Percentiles rank a stretch among this genome's conserved stretches.
Evolutionary conservation across 2,797 vertebrate species (phyloP).

Genomic region (Sebastes oblongus): DNA sequence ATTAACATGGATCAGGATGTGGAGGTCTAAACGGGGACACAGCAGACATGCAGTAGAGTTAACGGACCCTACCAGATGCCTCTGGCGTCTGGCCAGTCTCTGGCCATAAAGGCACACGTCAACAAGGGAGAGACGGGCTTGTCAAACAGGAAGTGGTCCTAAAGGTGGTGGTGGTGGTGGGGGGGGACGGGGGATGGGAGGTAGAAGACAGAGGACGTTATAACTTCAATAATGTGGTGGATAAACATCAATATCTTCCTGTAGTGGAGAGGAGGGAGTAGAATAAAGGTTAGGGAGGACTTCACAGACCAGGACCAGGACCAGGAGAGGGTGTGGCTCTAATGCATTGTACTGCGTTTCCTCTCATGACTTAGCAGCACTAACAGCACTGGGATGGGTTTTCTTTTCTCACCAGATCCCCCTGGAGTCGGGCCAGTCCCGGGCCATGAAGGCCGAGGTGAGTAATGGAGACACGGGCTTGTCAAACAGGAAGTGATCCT

Average conservation of each 20-base stretch:
- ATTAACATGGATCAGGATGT: background rate
- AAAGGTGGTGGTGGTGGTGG: background rate
- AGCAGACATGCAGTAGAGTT: constrained; percentile 44
- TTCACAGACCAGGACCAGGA: background rate
- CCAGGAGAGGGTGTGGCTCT: background rate
- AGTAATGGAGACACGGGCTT: constrained; percentile 93
- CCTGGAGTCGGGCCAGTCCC: constrained; percentile 92
- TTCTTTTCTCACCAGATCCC: constrained; percentile 85
- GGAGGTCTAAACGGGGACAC: constrained; percentile 1
- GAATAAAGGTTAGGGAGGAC: background rate
- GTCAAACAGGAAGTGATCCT: constrained; percentile 96
- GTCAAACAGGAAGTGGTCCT: constrained; percentile 96
- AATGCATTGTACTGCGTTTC: background rate
- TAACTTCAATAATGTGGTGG: background rate
- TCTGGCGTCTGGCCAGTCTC: constrained; percentile 94
- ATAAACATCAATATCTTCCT: background rate
- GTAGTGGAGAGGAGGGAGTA: background rate
- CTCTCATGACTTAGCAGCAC: background rate
- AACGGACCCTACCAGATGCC: constrained; percentile 89
- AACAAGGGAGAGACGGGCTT: constrained; percentile 93
- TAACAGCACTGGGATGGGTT: background rate
- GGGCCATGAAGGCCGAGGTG: constrained; percentile 92
- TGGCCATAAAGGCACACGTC: constrained; percentile 92
- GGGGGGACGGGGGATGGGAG: background rate
- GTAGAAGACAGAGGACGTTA: constrained; percentile 10